Evolutionary conservation across 1,140 invertebrate genomes (phyloP), one percentile per base, ranked within the genome.

Genomic region (Drosophila ercepeae): DNA sequence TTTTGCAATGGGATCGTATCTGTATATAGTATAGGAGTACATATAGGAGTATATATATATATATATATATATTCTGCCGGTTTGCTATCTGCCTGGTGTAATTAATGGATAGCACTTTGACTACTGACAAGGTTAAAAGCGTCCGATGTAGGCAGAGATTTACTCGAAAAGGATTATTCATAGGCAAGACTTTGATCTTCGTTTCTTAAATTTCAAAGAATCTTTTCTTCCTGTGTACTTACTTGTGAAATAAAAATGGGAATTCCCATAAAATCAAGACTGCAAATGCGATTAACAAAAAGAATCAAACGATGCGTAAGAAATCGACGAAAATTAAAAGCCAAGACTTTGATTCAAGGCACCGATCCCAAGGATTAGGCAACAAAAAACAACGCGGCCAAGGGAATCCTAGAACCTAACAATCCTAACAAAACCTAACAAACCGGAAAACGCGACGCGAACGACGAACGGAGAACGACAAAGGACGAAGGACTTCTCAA

Each of bases 21-120:
- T 60, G 32, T 70, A 55, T 51, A 55, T 60, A 55, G 4, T 42
- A 42, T 51, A n/a, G 8, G 6, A 18, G n/a, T n/a, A n/a, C n/a
- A 8, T 16, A 16, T 36, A 41, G n/a, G n/a, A n/a, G n/a, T 27
- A 55, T 19, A 4, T 42, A 78, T 23, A 73, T 45, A 34, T 52
- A 67, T 49, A 14, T 9, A 27, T 29, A n/a, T 61, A 72, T 57
- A 63, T 61, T 51, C 51, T 44, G 39, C 36, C 16, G 41, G 23
- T 53, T 53, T 72, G 57, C 44, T 86, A 79, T 68, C 71, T 73
- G 72, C 36, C 49, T 72, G 69, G 21, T 46, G 73, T 68, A 88
- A 84, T 84, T 86, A 88, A 86, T 88, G 81, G 44, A 34, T 46
- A 61, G 54, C 82, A 88, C 72, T 81, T 77, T 58, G 72, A 54